Base-by-base conservation (phyloP, 2,797 vertebrate genomes). In the Pseudomugil gertrudae region DNA sequence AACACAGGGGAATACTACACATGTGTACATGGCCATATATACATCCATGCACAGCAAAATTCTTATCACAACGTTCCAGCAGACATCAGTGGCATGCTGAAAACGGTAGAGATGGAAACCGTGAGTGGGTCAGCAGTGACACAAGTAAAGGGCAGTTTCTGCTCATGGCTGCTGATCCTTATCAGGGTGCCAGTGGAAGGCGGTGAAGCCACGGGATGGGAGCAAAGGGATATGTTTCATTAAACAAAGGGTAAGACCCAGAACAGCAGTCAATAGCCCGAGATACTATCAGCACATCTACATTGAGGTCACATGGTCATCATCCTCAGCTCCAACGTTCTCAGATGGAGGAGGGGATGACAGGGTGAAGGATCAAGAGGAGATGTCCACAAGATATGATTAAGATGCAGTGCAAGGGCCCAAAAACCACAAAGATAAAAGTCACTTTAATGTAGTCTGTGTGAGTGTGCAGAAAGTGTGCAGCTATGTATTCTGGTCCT, bases 101-200 rank as follows among this genome's bases (percentile, higher is more conserved):
- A 79, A 83, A 51, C 21, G 40, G 30, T 9, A 43, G 57, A 64
- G 63, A 81, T 72, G 64, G 32, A 72, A 70, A 79, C 64, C 64
- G 72, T 45, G 68, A 50, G 63, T 45, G 32, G 3, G 58, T 57
- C 19, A 57, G 43, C 26, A 23, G 65, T 21, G 35, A 63, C 60
- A 40, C n/a, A 35, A 73, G 65, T 74, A 66, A 78, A 72, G 74
- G 52, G 69, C 70, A 19, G 38, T 66, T 84, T 87, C 82, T 85
- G 89, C 87, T 85, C 86, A 89, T 63, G 85, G 73, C 78, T 81
- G 76, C 53, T 13, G 84, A 90, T 90, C 35, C 36, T 84, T 84
- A 87, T 89, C 89, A 14, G 29, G 68, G 51, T 29, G 26, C 40
- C 58, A 68, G 58, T 72, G 57, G 68, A 65, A 68, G 63, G 64